phyloP scores from a whole-genome alignment of 2,113 vertebrate genomes.

The Phaethornis superciliosus region DNA sequence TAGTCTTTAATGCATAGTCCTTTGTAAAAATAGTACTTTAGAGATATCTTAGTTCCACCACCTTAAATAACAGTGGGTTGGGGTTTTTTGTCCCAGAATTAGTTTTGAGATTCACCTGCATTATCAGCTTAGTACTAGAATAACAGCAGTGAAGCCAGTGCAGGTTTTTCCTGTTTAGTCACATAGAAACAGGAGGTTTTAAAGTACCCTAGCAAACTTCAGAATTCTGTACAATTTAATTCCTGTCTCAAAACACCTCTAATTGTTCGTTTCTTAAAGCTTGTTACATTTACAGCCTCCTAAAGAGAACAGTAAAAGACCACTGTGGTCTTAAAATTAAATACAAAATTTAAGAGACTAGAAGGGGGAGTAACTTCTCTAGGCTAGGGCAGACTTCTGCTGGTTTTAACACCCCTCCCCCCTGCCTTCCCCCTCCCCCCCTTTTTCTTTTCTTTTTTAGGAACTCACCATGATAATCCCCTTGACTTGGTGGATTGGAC shows the following conservation, averaged over 20 bases:
- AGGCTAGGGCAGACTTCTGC: background rate
- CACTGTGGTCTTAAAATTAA: background rate
- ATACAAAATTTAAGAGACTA: background rate
- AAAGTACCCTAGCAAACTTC: background rate
- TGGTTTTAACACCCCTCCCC: background rate
- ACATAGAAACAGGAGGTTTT: background rate
- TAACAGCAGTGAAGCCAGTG: background rate
- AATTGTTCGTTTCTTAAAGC: background rate
- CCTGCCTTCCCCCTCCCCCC: too few relatives aligned
- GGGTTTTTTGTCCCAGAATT: background rate
- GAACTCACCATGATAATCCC: constrained; percentile 94
- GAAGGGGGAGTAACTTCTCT: background rate
- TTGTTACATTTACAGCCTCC: background rate
- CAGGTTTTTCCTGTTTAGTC: background rate
- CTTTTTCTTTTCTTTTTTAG: background rate
- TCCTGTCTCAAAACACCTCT: background rate
- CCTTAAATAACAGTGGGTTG: background rate
- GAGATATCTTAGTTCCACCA: background rate
- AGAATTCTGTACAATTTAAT: rapidly evolving
- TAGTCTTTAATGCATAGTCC: background rate
- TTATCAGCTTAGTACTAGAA: background rate
- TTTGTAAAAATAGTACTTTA: background rate
- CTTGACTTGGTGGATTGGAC: constrained; percentile 92
- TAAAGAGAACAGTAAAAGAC: background rate
- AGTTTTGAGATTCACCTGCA: background rate